phyloP scores from a whole-genome alignment of 2,888 invertebrate genomes.

The Hetaerina titia region DNA sequence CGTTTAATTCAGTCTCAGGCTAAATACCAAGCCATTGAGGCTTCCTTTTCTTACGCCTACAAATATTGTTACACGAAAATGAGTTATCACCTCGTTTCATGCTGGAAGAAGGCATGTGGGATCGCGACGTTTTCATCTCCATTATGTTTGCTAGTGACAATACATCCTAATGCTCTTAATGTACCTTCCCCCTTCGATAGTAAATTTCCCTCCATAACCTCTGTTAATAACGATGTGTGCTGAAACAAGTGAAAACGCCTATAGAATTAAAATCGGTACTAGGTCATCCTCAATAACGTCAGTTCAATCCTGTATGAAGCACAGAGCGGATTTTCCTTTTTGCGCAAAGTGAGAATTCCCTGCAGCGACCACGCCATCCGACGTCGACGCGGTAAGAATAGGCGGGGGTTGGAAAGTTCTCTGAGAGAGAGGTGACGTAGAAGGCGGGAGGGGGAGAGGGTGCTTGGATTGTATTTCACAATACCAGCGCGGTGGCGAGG shows the following conservation, averaged over 20 bases:
- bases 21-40: no score
- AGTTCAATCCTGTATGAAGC: background rate
- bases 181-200: background rate
- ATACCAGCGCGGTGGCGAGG: constrained; percentile 20
- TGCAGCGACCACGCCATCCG: background rate
- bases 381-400: background rate
- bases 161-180: background rate
- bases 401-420: background rate
- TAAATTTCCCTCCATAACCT: background rate
- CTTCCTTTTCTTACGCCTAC: no score
- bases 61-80: no score
- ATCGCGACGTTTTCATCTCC: background rate
- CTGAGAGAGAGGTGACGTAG: background rate
- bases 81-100: no score
- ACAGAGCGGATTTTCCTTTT: background rate
- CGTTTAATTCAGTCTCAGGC: no score
- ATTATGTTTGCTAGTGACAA: background rate
- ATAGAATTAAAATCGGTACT: background rate
- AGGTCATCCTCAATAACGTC: background rate
- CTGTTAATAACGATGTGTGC: background rate
- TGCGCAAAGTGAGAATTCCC: background rate
- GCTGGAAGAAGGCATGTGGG: no score
- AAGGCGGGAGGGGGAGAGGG: background rate
- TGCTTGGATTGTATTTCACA: constrained; percentile 28
- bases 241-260: background rate